Base-by-base conservation (phyloP, 2,888 invertebrate genomes). In the Troilus luridus region DNA sequence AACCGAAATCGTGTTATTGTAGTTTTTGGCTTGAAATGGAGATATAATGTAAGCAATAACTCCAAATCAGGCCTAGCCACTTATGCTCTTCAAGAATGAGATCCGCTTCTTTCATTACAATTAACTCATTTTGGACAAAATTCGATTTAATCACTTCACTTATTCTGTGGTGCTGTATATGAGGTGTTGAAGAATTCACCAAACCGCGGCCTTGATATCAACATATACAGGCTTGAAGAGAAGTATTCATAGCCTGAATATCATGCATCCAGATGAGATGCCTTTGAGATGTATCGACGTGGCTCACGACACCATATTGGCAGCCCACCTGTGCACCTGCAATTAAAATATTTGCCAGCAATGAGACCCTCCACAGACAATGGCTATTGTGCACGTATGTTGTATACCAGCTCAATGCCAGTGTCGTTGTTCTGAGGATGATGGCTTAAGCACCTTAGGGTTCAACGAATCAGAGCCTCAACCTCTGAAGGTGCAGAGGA, bases 331-430 rank as follows among this genome's bases (percentile, higher is more conserved):
- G 17, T 77, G 41, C 27, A 41, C 27, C 72, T 77, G 72, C 72
- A 41, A 77, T 77, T 77, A 77, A 77, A 77, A 77, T 77, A 77
- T 77, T 77, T 77, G 72, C 72, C 27, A 77, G 72, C 72, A 77
- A 17, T 77, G 27, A 77, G 72, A 77, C 41, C 6, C 27, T 41
- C 7, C 19, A 0, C 14, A 77, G 72, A 77, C 72, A 77, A 77
- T 77, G 41, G 72, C 72, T 41, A 77, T 77, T 77, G 72, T 77
- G 72, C 41, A 77, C 17, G 41, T 77, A 77, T 41, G 72, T 7
- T 77, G 8, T 77, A 77, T 77, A 19, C 72, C 27, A 77, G 12
- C 41, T 77, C 72, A 77, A 77, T 77, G 72, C 72, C 72, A 77
- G 17, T 41, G 72, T 27, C 67, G 24, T 19, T 77, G 7, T 77